phyloP scores from a whole-genome alignment of 2,888 invertebrate genomes.

The Tridacna gigas region DNA sequence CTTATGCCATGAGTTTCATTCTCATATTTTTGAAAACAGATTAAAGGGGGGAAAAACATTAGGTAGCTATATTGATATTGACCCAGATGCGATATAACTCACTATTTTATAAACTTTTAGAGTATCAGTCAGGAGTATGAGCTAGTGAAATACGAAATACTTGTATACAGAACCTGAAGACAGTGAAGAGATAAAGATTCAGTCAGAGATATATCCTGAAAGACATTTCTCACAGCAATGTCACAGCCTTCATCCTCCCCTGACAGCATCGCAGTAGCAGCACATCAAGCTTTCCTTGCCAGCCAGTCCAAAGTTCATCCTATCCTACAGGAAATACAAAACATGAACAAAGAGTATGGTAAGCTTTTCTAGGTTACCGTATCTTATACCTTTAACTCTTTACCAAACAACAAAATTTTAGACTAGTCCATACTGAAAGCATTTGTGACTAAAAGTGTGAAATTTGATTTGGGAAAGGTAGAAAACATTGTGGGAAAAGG shows the following conservation, averaged over 20 bases:
- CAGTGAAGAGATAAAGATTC: not conserved
- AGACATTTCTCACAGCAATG: not conserved
- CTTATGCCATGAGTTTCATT: not conserved
- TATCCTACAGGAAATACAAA: constrained; percentile 70
- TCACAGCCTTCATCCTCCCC: constrained; percentile 3
- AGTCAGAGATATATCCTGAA: not conserved
- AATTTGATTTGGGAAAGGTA: too few relatives aligned
- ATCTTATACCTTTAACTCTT: not conserved
- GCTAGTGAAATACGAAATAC: not conserved
- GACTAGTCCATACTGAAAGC: too few relatives aligned
- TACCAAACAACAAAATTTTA: too few relatives aligned
- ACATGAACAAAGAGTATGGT: constrained; percentile 59
- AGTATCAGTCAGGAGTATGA: not conserved
- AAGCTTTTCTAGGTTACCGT: not conserved
- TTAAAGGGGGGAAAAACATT: not conserved
- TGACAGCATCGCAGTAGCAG: constrained; percentile 19
- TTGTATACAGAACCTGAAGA: not conserved
- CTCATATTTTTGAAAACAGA: too few relatives aligned
- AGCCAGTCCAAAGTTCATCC: constrained; percentile 65
- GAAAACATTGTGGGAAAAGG: too few relatives aligned
- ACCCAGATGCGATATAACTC: not conserved
- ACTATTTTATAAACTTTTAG: not conserved
- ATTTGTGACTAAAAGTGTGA: too few relatives aligned
- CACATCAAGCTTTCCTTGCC: constrained; percentile 58
- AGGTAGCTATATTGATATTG: not conserved